A percentile compares a stretch with the other conserved stretches of the same genome.
These are phyloP conservation scores for Drosophila anomalipes DNA, from an alignment of 2,888 invertebrate species.

Conservation along the genomic window DNA sequence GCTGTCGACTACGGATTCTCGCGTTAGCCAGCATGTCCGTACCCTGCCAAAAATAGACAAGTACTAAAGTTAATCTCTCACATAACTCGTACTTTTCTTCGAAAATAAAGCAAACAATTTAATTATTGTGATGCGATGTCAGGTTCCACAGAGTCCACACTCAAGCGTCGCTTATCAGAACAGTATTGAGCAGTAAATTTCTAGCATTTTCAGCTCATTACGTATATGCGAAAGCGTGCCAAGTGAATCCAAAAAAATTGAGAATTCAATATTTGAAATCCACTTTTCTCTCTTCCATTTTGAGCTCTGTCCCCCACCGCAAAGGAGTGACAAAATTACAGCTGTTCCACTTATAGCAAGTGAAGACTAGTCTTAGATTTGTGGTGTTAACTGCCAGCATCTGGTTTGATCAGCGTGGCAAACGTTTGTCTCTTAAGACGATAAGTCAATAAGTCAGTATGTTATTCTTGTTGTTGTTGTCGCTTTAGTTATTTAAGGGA, in stretches of 20 bases:
- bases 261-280: not conserved
- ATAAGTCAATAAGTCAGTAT: conserved; percentile 57
- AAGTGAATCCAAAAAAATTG: not conserved
- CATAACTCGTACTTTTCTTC: conserved; percentile 69
- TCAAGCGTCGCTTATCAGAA: conserved; percentile 60
- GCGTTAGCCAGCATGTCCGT: conserved; percentile 74
- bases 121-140: conserved; percentile 26
- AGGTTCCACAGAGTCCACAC: conserved; percentile 69
- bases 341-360: not conserved
- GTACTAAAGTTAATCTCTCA: conserved; percentile 60
- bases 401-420: conserved; percentile 69
- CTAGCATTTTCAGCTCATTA: conserved; percentile 34
- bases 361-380: conserved; percentile 45
- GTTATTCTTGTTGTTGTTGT: conserved; percentile 38
- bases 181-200: conserved; percentile 41
- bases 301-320: not conserved
- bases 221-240: conserved; percentile 51
- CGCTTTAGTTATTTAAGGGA: conserved; percentile 25
- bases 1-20: conserved; percentile 40
- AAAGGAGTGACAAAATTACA: conserved; percentile 14
- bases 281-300: not conserved
- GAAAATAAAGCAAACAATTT: conserved; percentile 50
- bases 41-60: conserved; percentile 76
- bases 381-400: conserved; percentile 53
- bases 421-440: conserved; percentile 41